Base-by-base conservation (phyloP, 2,888 invertebrate species). In the Rhimphoctona megacephalus region DNA sequence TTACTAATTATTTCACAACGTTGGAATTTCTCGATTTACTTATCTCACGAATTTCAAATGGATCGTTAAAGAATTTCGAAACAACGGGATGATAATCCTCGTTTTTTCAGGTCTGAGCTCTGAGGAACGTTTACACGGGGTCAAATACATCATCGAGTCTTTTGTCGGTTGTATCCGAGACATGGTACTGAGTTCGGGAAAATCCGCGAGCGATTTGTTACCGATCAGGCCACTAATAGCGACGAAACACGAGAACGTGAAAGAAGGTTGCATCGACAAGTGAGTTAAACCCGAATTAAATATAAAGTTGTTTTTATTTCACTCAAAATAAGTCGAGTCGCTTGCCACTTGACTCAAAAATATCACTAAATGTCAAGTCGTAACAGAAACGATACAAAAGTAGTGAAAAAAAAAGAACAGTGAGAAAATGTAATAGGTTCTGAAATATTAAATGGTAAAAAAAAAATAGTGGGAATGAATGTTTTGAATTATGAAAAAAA, bases 121-220 rank as follows among this genome's bases (percentile, higher is more conserved):
- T 0, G 98, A 98, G 94, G 98, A 98, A 94, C 96, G 97, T 93
- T 95, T 98, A 39, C 97, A 98, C 93, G 98, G 98, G 81, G 98
- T 98, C 0, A 98, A 98, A 95, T 98, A 98, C 94, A 98, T 98
- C 85, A 98, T 98, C 90, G 98, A 98, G 95, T 98, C 98, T 9
- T 98, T 98, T 94, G 98, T 98, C 43, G 98, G 98, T 3, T 98
- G 98, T 93, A 98, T 98, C 90, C 97, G 97, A 91, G 97, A 98
- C 91, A 97, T 98, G 95, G 97, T 97, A 9, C 95, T 98, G 39
- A 97, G 97, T 94, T 97, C 98, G 2, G 98, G 98, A 5, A 97
- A 97, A 94, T 97, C 98, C 0, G 97, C 98, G 0, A 97, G 97
- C 70, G 97, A 97, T 94, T 95, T 98, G 49, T 94, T 97, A 69